Conservation (phyloP, 2,113 vertebrate species). For the Prunella himalayana region DNA sequence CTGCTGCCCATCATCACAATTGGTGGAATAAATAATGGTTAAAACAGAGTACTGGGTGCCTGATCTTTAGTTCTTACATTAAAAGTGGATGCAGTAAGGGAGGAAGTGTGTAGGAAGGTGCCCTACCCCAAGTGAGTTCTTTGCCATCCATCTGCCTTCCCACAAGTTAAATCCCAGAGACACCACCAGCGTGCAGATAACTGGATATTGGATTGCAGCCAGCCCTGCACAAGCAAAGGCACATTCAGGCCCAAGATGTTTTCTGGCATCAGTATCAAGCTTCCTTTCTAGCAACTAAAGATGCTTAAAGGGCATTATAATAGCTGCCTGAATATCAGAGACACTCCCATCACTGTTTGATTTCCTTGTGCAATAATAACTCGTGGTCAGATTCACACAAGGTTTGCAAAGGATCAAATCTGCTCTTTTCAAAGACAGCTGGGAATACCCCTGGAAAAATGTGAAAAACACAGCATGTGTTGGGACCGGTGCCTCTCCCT, state of each 20-base stretch:
- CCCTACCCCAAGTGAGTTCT: neutral
- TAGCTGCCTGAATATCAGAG: neutral
- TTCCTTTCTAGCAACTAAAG: slow-evolving; percentile 9
- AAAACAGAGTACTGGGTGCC: neutral
- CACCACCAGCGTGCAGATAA: neutral
- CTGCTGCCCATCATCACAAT: neutral
- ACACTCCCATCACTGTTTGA: neutral
- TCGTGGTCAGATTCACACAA: neutral
- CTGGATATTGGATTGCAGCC: slow-evolving; percentile 9
- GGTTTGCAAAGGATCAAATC: slow-evolving; percentile 31
- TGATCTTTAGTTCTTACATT: neutral
- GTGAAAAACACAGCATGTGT: slow-evolving; percentile 64
- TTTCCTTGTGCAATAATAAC: neutral
- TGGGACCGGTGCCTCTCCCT: slow-evolving; percentile 29
- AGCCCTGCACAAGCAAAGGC: slow-evolving; percentile 32
- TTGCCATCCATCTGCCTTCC: slow-evolving; percentile 10
- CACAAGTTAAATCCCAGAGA: neutral
- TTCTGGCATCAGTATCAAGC: slow-evolving; percentile 30
- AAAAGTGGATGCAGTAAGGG: neutral
- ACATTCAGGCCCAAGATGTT: slow-evolving; percentile 31
- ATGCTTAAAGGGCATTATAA: neutral
- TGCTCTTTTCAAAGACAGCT: slow-evolving; percentile 52
- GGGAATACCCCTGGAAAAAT: slow-evolving; percentile 61
- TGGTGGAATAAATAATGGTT: neutral
- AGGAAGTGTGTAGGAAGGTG: neutral